phyloP scores from a whole-genome alignment of 2,888 invertebrate species.

The Dendrolimus houi region DNA sequence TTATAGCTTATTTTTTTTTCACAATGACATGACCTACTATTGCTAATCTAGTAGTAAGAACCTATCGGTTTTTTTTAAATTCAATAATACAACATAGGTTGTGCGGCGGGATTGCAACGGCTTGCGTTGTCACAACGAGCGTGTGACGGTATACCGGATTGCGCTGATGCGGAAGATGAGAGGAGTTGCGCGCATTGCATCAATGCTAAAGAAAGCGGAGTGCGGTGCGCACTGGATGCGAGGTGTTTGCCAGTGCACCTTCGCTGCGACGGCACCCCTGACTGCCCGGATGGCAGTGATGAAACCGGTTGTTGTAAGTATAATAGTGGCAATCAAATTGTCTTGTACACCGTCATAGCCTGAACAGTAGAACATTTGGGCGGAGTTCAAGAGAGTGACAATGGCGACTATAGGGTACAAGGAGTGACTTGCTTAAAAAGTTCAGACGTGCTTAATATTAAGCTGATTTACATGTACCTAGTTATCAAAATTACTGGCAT shows the following conservation, averaged over 20 bases:
- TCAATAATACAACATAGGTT: slow-evolving; percentile 65
- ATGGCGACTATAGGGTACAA: too few species aligned
- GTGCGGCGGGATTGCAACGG: slow-evolving; percentile 83
- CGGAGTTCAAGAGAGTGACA: too few species aligned
- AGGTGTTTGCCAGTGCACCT: slow-evolving; percentile 83
- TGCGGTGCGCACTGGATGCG: slow-evolving; percentile 88
- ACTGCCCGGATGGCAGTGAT: slow-evolving; percentile 92
- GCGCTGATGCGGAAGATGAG: slow-evolving; percentile 89
- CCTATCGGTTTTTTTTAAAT: too few species aligned
- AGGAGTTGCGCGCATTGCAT: slow-evolving; percentile 87
- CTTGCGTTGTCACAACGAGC: slow-evolving; percentile 85
- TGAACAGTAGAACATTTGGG: too few species aligned
- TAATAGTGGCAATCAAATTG: background rate
- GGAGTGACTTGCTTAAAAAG: too few species aligned
- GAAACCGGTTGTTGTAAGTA: slow-evolving; percentile 90
- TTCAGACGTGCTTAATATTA: too few species aligned
- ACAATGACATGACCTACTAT: too few species aligned
- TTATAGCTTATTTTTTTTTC: too few species aligned
- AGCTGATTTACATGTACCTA: too few species aligned
- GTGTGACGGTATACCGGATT: slow-evolving; percentile 92
- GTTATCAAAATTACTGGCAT: too few species aligned
- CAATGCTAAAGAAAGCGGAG: slow-evolving; percentile 70
- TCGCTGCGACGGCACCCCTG: slow-evolving; percentile 87
- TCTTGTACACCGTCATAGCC: too few species aligned
- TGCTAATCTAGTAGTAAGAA: too few species aligned